Evolutionary conservation across 2,888 invertebrate genomes (phyloP), one percentile per base, ranked within the genome.

Genomic region (Drosophila gaucha): DNA sequence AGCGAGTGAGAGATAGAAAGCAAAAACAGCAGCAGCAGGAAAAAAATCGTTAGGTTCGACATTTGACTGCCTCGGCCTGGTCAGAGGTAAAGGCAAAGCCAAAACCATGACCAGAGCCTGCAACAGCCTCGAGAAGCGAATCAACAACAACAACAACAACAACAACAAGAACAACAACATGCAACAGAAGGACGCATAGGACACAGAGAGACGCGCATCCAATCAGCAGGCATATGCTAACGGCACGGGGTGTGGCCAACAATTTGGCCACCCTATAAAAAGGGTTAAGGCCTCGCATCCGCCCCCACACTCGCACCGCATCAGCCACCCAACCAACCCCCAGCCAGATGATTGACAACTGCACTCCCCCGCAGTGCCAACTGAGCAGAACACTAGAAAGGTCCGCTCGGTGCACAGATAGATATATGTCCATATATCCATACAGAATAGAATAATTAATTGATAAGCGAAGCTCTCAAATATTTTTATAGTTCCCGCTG

Each of bases 211-310:
- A 65, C 67, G 74, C 65, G 83, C 74, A 72, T 69, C 80, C 80
- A 80, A 80, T 80, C 80, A 80, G 83, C 74, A 79, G 79, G 76
- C 82, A 60, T 75, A 78, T 62, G 79, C 82, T 39, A 77, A 70
- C 68, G 73, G 64, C 51, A 50, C 59, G 67, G 83, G 83, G 80
- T 64, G 80, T 80, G 80, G 83, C 80, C 78, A 76, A 74, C 50
- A 52, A 69, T 73, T 74, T 62, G 68, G 65, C 38, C 65, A 72
- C 71, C 71, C 66, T 55, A 55, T 35, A 31, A 24, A 56, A 69
- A 68, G 54, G 55, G 55, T 60, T 55, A 55, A 55, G 47, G 33
- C 62, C 51, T 44, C 39, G 16, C 56, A 64, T 33, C n/a, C 16
- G 14, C 26, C 16, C 33, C 16, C 18, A 10, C 20, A 9, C 22